Evolutionary conservation across 1,140 invertebrate genomes (phyloP).

Genomic region (Drosophila bocqueti): DNA sequence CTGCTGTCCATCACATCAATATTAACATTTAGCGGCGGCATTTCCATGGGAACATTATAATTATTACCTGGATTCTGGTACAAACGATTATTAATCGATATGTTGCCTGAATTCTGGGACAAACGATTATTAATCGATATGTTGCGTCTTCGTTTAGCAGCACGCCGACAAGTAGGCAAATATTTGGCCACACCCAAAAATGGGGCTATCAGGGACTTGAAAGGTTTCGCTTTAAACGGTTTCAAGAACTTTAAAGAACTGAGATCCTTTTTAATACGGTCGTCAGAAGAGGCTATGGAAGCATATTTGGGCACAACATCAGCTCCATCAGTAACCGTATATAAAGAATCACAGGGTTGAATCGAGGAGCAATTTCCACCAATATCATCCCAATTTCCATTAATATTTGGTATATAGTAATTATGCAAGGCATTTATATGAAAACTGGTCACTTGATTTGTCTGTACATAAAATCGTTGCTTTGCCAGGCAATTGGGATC

Average conservation of each 20-base stretch:
- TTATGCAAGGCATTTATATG: constrained; percentile 84
- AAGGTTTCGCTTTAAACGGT: constrained; percentile 31
- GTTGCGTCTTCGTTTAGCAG: constrained; percentile 8
- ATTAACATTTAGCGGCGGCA: constrained; percentile 48
- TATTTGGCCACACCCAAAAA: constrained; percentile 74
- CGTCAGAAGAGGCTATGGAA: constrained; percentile 42
- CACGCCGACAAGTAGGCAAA: constrained; percentile 60
- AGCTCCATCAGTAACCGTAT: constrained; percentile 61
- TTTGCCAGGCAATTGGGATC: constrained; percentile 83
- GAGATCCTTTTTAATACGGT: constrained; percentile 76
- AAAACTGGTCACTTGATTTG: constrained; percentile 68
- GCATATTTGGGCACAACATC: constrained; percentile 81
- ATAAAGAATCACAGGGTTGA: constrained; percentile 27
- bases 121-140: neutral
- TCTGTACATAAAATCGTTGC: constrained; percentile 66
- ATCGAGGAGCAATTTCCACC: constrained; percentile 19
- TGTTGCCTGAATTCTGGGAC: neutral
- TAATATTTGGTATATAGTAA: constrained; percentile 86
- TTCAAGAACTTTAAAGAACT: constrained; percentile 49
- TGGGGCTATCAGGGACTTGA: constrained; percentile 38
- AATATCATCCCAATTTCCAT: constrained; percentile 88
- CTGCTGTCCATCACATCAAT: constrained; percentile 17
- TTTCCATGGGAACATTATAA: constrained; percentile 3
- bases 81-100: neutral
- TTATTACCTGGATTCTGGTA: neutral